Base-by-base conservation (phyloP, 2,113 vertebrate genomes). In the Xiphophorus couchianus region DNA sequence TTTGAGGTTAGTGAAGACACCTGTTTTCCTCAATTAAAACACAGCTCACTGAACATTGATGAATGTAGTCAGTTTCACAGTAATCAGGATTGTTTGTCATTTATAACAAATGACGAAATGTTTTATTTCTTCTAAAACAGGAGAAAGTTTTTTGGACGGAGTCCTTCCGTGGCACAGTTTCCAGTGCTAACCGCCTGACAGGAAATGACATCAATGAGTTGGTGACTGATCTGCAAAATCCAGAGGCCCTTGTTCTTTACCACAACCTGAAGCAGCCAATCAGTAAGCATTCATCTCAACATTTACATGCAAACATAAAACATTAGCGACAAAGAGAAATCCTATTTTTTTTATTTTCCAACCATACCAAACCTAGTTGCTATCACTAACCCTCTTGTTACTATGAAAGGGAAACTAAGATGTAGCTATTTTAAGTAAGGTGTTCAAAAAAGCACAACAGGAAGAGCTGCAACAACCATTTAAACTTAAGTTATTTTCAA, bases 121-220 rank as follows among this genome's bases (percentile, higher is more conserved):
- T 35, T 48, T 13, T 37, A 17, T 48, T 73, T 30, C 69, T 75
- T 81, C 61, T 42, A 64, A 54, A 54, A 80, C 68, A 98, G 97
- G 96, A 97, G 11, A 96, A 91, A 75, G 95, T 98, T 0, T 98
- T 95, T 84, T 98, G 97, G 97, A 96, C 96, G 0, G 97, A 98
- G 25, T 11, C 83, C 19, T 66, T 22, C 8, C 94, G 90, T 0
- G 87, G 89, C 22, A 95, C 93, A 15, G 93, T 98, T 76, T 96
- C 93, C 76, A 96, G 96, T 10, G 96, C 96, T 65, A 96, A 93
- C 90, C 95, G 96, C 37, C 84, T 94, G 86, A 97, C 96, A 0
- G 97, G 97, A 25, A 83, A 66, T 0, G 80, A 96, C 42, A 90
- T 98, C 33, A 88, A 63, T 0, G 28, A 84, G 39, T 75, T 97